Evolutionary conservation across 2,113 vertebrate genomes (phyloP), one percentile per base, ranked within the genome.

Genomic region (Peromyscus leucopus): DNA sequence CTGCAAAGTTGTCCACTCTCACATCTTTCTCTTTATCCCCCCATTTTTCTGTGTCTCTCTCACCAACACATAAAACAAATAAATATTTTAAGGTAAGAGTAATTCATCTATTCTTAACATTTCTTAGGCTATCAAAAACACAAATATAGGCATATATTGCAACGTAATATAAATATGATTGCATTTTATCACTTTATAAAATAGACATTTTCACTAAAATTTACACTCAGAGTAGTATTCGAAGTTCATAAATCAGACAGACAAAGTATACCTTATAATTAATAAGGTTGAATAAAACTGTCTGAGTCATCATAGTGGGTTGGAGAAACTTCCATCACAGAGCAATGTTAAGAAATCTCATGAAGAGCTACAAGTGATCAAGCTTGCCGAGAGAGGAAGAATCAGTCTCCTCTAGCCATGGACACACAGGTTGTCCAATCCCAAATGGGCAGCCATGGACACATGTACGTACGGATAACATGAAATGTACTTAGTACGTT

Each of bases 121-220:
- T 74, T 71, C 51, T 28, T 87, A 61, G 16, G 3, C 51, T 83
- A 67, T 83, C 39, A 46, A 57, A 28, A 93, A 71, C 22, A 72
- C 19, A 84, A 82, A 55, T 95, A 33, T 36, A 51, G 39, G 36
- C 28, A 51, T 24, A 87, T 22, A 48, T 48, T 51, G 5, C 31
- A 48, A 86, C 15, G 11, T 46, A 51, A 36, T 48, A 2, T 48
- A 87, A 87, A 87, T 51, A n/a, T 69, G 96, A 96, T 80, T 90
- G 82, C 0, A 90, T 51, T 31, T 71, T 76, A 95, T 84, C 75
- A 3, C 39, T 92, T 96, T 51, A 97, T 31, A 91, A 71, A 78
- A 75, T 83, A 36, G 79, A 67, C 24, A 85, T 84, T 93, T 93
- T 33, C 39, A 86, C 83, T 39, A n/a, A 46, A 91, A 59, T 51